Evolutionary conservation across 2,797 vertebrate species (phyloP).

Genomic region (Typhlichthys subterraneus): DNA sequence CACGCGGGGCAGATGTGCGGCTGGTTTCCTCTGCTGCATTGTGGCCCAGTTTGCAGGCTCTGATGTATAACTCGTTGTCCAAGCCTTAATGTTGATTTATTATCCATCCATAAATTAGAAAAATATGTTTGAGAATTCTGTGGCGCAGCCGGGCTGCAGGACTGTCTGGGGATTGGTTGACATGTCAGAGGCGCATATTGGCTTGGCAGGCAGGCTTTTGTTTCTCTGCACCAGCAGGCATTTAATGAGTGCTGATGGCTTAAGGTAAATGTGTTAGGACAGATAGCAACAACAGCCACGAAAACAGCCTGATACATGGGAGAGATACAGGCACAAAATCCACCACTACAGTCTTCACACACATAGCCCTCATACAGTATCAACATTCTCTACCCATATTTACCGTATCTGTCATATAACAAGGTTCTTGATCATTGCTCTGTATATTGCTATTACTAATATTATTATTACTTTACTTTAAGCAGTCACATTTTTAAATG

Average conservation of each 20-base stretch:
- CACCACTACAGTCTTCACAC: conserved; percentile 29
- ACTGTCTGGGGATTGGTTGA: conserved; percentile 98
- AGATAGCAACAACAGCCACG: conserved; percentile 87
- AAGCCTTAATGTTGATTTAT: conserved; percentile 99
- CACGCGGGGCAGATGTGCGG: conserved; percentile 70
- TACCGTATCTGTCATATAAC: conserved; percentile 26
- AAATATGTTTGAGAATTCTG: conserved; percentile 99
- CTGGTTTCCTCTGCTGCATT: conserved; percentile 82
- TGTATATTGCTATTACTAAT: too few species aligned
- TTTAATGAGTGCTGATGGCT: conserved; percentile 99
- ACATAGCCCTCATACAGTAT: not conserved
- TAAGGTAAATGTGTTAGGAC: conserved; percentile 99
- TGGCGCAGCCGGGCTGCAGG: conserved; percentile 92
- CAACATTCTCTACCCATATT: not conserved
- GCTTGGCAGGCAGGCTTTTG: conserved; percentile 94
- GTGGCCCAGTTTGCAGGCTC: conserved; percentile 93
- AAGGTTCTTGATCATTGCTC: too few species aligned
- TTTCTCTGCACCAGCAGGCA: conserved; percentile 99
- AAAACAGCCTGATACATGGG: conserved; percentile 71
- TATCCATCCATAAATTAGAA: conserved; percentile 99
- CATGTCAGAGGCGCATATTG: conserved; percentile 99
- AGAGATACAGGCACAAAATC: conserved; percentile 39
- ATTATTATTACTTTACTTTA: conserved; percentile 26
- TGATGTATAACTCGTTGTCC: conserved; percentile 99
- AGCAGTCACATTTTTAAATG: conserved; percentile 30